Base-by-base conservation (phyloP, 2,113 vertebrate species). In the Cynoglossus semilaevis region DNA sequence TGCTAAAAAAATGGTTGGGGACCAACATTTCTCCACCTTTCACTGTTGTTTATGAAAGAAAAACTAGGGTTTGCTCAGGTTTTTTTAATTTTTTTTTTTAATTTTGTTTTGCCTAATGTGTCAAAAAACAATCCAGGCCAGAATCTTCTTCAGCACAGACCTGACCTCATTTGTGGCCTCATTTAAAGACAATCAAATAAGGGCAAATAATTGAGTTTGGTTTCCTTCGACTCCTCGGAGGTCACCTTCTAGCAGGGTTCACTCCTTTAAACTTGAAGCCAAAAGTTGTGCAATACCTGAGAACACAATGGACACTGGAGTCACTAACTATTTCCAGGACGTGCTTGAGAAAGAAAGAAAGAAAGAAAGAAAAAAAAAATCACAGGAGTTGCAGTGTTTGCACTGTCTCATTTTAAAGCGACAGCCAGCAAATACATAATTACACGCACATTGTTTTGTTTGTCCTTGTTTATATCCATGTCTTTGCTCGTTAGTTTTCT, bases 281-380 rank as follows among this genome's bases (percentile, higher is more conserved):
- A 59, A 48, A 54, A 44, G 55, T 79, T 77, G 78, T 74, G 77
- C 79, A 85, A 86, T 82, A 71, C 42, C 29, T 74, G 68, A 69
- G 71, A 73, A 50, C 64, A 59, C 42, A 40, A 58, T 70, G 63
- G 70, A 76, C 51, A 38, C 67, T 52, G 50, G 61, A 70, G 56
- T 34, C 15, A n/a, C 34, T 67, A 61, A 53, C 45, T 43, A 16
- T 58, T 68, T 77, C 77, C 73, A 74, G 55, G 63, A 55, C 42
- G 40, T 8, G 17, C 52, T 65, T 81, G 58, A 37, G 50, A 63
- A 79, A 16, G 58, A 37, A 50, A 63, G 77, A 16, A 66, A 69
- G 68, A 49, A 66, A 66, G 57, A 77, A 40, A 64, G 67, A 71
- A 49, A 66, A 66, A 59, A 77, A 40, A 64, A 55, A 59, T 79